Evolutionary conservation across 2,888 invertebrate genomes (phyloP).

Genomic region (Spisula solida): DNA sequence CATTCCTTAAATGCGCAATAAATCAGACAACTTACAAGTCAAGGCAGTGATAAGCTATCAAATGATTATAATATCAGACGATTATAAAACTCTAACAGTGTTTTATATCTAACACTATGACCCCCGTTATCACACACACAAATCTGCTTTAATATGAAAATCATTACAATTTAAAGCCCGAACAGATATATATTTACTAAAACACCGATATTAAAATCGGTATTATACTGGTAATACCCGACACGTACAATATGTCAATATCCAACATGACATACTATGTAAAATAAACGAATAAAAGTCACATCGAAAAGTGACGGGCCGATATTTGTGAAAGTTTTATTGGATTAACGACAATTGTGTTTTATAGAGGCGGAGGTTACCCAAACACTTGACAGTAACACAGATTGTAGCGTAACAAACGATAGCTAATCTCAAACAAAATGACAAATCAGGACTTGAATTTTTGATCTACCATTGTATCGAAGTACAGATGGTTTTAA

Average conservation of each 20-base stretch:
- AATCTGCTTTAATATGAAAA: conserved; percentile 42
- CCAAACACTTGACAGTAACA: conserved; percentile 45
- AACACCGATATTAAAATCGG: conserved; percentile 40
- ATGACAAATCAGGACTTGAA: conserved; percentile 18
- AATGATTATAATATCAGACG: background rate
- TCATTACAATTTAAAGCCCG: conserved; percentile 39
- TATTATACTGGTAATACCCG: conserved; percentile 32
- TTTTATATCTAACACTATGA: background rate
- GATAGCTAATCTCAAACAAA: background rate
- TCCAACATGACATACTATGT: background rate
- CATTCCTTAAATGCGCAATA: too few species aligned
- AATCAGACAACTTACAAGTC: background rate
- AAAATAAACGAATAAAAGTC: background rate
- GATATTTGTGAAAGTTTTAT: conserved; percentile 49
- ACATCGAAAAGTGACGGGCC: conserved; percentile 19
- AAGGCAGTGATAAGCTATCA: conserved; percentile 6
- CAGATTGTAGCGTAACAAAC: conserved; percentile 25
- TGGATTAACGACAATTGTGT: conserved; percentile 38
- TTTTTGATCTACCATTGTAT: conserved; percentile 13
- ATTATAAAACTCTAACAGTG: background rate
- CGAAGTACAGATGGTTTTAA: conserved; percentile 17
- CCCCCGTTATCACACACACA: conserved; percentile 9
- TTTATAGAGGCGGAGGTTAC: background rate
- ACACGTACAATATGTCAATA: conserved; percentile 13
- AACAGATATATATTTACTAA: conserved; percentile 23